Percentiles rank a stretch among this genome's conserved stretches.
Evolutionary conservation across 2,797 vertebrate species (phyloP).

Genomic region (Falco peregrinus): DNA sequence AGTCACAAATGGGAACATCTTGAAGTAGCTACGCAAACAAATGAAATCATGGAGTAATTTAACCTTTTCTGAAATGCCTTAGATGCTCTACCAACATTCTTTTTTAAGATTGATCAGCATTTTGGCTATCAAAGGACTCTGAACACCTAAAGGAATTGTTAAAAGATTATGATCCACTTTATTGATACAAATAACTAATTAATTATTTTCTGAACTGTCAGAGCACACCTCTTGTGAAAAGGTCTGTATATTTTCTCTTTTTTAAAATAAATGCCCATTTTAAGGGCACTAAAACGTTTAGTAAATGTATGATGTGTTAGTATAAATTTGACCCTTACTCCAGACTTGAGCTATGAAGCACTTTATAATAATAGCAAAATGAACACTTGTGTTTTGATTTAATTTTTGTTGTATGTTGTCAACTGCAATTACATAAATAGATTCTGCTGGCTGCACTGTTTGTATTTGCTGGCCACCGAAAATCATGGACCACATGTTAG

Average conservation of each 20-base stretch:
- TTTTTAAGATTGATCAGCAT: background rate
- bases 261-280: background rate
- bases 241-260: background rate
- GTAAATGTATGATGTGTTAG: background rate
- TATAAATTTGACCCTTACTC: background rate
- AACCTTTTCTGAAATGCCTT: conserved; percentile 38
- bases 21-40: conserved; percentile 48
- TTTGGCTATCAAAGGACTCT: background rate
- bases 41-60: conserved; percentile 37
- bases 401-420: background rate
- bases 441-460: background rate
- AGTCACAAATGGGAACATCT: conserved; percentile 66
- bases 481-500: background rate
- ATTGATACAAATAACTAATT: background rate
- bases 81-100: background rate
- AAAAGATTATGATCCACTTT: background rate
- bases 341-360: background rate
- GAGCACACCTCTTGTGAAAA: background rate
- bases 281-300: background rate
- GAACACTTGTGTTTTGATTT: background rate
- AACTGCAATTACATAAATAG: background rate
- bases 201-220: background rate
- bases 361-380: background rate
- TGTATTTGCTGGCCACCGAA: background rate
- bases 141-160: background rate